These are phyloP conservation scores for Stictocephala bisonia DNA, from an alignment of 2,888 invertebrate species.

Conservation along the genomic window DNA sequence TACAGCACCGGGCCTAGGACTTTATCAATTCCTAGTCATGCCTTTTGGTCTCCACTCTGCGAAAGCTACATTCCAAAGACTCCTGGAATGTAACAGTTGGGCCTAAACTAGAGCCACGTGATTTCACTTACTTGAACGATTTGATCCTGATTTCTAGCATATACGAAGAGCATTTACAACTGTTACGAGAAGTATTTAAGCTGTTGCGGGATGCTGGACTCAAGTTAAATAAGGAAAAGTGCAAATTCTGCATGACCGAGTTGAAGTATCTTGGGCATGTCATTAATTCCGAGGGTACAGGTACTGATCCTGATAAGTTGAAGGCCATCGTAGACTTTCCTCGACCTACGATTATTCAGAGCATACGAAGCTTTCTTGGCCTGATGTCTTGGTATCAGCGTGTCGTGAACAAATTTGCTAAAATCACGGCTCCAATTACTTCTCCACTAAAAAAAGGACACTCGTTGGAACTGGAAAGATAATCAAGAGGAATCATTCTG, in stretches of 20 bases:
- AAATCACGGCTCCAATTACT: conserved; percentile 17
- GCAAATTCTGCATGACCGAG: conserved; percentile 52
- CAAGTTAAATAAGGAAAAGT: conserved; percentile 55
- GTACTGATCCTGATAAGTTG: conserved; percentile 25
- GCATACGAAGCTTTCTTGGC: conserved; percentile 20
- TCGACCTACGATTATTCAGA: not conserved
- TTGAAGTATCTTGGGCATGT: conserved; percentile 58
- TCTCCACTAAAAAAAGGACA: not conserved
- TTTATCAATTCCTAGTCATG: conserved; percentile 55
- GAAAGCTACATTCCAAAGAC: conserved; percentile 59
- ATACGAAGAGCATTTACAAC: conserved; percentile 54
- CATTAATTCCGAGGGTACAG: conserved; percentile 54
- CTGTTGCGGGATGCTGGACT: conserved; percentile 50
- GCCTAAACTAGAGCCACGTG: conserved; percentile 53
- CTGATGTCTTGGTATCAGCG: conserved; percentile 27
- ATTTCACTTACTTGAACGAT: conserved; percentile 32
- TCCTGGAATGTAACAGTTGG: conserved; percentile 59
- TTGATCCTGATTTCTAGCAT: conserved; percentile 23
- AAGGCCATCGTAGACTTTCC: conserved; percentile 10
- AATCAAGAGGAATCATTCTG: conserved; percentile 10
- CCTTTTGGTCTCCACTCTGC: conserved; percentile 59
- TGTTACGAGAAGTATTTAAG: conserved; percentile 50
- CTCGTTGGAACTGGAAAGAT: not conserved
- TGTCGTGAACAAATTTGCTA: not conserved
- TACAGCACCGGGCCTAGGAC: conserved; percentile 50